Conservation (phyloP, 2,797 vertebrate species). For the Cirrhinus molitorella region DNA sequence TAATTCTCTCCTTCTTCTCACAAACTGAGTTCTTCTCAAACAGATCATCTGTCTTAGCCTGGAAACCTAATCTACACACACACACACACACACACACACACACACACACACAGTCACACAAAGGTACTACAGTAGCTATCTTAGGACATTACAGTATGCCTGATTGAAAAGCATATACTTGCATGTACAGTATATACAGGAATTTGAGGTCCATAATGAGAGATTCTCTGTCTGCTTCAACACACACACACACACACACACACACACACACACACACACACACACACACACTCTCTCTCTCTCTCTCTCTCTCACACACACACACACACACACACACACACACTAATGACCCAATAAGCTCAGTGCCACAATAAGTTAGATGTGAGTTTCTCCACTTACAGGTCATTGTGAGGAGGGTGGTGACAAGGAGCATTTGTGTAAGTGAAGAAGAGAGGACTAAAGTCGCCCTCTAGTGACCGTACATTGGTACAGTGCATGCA, state of each 20-base stretch:
- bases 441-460: neutral
- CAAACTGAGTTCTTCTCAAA: constrained; percentile 18
- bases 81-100: too few relatives aligned
- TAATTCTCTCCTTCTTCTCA: constrained; percentile 36
- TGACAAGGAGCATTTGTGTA: neutral
- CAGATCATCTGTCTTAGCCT: constrained; percentile 65
- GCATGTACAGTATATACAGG: neutral
- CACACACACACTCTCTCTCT: too few relatives aligned
- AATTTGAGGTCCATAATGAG: neutral
- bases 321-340: neutral
- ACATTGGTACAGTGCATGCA: neutral
- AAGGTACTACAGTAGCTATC: neutral
- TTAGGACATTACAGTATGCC: neutral
- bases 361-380: neutral
- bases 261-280: neutral
- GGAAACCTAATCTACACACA: constrained; percentile 70
- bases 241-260: constrained; percentile 15
- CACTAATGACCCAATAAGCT: neutral
- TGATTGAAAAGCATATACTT: neutral
- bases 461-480: constrained; percentile 8
- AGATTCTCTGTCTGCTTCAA: neutral
- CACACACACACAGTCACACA: too few relatives aligned
- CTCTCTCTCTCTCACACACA: too few relatives aligned
- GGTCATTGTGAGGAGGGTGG: neutral
- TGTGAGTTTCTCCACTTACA: neutral